Percentiles rank a stretch among this genome's conserved stretches.
These are phyloP conservation scores for Calyptommatus sinebrachiatus DNA, from an alignment of 2,113 vertebrate genomes.

Conservation along the genomic window DNA sequence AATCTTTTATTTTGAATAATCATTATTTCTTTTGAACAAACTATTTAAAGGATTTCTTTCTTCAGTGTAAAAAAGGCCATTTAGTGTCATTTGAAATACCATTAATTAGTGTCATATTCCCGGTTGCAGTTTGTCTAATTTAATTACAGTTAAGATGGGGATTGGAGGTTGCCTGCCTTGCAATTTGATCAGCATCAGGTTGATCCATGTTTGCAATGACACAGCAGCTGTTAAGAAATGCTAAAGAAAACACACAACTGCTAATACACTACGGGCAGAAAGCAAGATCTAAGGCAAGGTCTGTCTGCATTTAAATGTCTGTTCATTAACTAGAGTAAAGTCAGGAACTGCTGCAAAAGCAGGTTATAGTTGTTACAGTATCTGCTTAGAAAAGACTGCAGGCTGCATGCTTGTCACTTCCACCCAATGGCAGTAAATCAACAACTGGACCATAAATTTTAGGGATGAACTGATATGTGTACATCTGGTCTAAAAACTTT, in stretches of 20 bases:
- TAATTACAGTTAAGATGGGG: constrained; percentile 33
- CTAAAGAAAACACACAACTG: not conserved
- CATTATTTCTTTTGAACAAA: not conserved
- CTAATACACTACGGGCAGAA: not conserved
- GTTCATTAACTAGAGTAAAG: too few species aligned
- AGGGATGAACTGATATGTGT: too few species aligned
- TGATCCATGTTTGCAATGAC: not conserved
- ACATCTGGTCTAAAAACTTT: too few species aligned
- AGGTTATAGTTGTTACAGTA: too few species aligned
- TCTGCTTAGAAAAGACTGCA: too few species aligned
- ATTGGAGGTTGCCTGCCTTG: constrained; percentile 20
- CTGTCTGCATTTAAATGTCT: too few species aligned
- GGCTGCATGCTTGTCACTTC: too few species aligned
- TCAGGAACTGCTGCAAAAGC: too few species aligned
- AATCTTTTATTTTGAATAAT: constrained; percentile 22
- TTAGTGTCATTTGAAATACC: constrained; percentile 19
- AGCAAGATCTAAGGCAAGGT: not conserved
- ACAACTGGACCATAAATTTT: too few species aligned
- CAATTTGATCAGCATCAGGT: constrained; percentile 21
- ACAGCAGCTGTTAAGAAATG: not conserved
- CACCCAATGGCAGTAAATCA: too few species aligned
- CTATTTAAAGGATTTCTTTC: constrained; percentile 19
- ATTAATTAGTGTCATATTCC: constrained; percentile 30
- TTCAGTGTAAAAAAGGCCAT: constrained; percentile 11
- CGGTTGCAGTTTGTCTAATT: constrained; percentile 38